Percentiles rank a stretch among this genome's conserved stretches.
phyloP scores from a whole-genome alignment of 37 sponge, comb jelly and placozoan genomes.

The Chondrosia reniformis region DNA sequence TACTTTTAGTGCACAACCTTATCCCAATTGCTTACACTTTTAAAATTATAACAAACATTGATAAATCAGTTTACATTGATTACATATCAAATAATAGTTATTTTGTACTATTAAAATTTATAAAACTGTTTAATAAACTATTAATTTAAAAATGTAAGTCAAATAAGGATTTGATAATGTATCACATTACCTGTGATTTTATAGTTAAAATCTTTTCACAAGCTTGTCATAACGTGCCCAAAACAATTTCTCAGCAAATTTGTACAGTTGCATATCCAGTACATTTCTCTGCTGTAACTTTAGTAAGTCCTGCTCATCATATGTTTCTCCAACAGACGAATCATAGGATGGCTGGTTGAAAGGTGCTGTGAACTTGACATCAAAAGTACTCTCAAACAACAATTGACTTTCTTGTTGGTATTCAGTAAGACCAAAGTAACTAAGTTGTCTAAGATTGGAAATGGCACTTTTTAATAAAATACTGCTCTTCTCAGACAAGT shows the following conservation, averaged over 20 bases:
- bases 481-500: neutral
- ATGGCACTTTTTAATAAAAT: constrained; percentile 61
- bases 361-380: constrained; percentile 42
- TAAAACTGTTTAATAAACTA: no score
- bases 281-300: constrained; percentile 39
- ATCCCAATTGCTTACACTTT: no score
- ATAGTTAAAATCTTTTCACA: no score
- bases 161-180: no score
- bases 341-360: constrained; percentile 26
- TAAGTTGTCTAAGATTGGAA: constrained; percentile 49
- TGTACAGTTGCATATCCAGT: constrained; percentile 78
- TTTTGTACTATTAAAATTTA: no score
- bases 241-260: constrained; percentile 69
- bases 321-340: neutral
- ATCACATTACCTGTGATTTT: no score
- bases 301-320: neutral
- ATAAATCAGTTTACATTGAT: no score
- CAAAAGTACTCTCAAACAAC: constrained; percentile 77
- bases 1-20: no score
- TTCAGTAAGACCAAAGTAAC: constrained; percentile 78
- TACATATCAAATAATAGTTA: no score
- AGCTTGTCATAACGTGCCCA: neutral
- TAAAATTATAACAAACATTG: no score
- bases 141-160: no score
- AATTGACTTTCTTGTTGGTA: constrained; percentile 48